Conservation (phyloP, 1,140 invertebrate species). For the Drosophila trapezifrons region DNA sequence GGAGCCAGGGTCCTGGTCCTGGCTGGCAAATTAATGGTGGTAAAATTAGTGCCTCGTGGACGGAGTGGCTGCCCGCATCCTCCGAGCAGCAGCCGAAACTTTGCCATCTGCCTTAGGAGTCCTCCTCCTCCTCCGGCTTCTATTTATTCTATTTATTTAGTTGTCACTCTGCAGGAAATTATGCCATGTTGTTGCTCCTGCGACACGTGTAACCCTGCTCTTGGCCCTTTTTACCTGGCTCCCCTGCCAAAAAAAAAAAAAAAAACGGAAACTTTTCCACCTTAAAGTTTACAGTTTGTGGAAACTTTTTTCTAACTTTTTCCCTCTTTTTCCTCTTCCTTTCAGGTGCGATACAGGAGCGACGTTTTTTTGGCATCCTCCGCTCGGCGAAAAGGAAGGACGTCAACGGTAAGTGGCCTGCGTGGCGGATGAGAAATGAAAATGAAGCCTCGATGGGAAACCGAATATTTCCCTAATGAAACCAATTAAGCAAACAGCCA, state of each 20-base stretch:
- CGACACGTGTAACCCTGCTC: constrained; percentile 66
- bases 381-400: constrained; percentile 65
- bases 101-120: constrained; percentile 20
- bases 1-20: constrained; percentile 17
- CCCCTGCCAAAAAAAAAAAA: neutral
- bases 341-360: constrained; percentile 57
- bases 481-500: constrained; percentile 73
- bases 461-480: constrained; percentile 65
- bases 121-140: constrained; percentile 7
- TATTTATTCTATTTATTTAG: constrained; percentile 79
- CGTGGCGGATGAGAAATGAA: neutral
- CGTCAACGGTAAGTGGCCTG: constrained; percentile 51
- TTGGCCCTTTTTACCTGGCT: constrained; percentile 14
- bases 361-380: constrained; percentile 73
- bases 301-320: constrained; percentile 45
- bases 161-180: constrained; percentile 77
- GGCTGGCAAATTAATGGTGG: constrained; percentile 77
- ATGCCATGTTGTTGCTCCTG: constrained; percentile 60
- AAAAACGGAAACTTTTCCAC: constrained; percentile 33
- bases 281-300: constrained; percentile 59
- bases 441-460: constrained; percentile 11
- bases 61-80: constrained; percentile 48
- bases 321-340: constrained; percentile 10
- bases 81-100: constrained; percentile 33
- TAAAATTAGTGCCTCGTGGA: constrained; percentile 73